Evolutionary conservation across 2,113 vertebrate genomes (phyloP).

Genomic region (Hippolais icterina): DNA sequence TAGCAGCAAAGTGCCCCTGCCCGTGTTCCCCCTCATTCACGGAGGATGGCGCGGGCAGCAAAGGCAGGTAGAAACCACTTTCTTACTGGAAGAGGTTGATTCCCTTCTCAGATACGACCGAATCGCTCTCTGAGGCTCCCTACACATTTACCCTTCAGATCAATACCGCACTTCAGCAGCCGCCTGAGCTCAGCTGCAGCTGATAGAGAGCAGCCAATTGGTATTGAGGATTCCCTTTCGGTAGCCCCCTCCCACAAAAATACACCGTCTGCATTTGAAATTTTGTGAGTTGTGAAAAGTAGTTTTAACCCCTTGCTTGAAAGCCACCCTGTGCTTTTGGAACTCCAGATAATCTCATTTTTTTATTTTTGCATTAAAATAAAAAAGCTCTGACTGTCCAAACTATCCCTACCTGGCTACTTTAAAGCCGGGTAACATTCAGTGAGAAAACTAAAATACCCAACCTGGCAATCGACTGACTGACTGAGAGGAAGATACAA

Average conservation of each 20-base stretch:
- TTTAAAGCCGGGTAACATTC: neutral
- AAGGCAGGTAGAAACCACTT: slow-evolving; percentile 53
- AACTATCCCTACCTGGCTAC: neutral
- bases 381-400: neutral
- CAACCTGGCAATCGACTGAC: neutral
- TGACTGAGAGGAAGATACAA: neutral
- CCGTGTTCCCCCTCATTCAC: neutral
- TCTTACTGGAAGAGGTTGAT: slow-evolving; percentile 61
- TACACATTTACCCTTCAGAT: slow-evolving; percentile 70
- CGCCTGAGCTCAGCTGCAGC: slow-evolving; percentile 69
- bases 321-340: neutral
- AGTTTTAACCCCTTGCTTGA: slow-evolving; percentile 52
- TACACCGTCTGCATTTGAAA: slow-evolving; percentile 59
- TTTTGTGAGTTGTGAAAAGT: slow-evolving; percentile 68
- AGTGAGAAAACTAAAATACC: neutral
- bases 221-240: slow-evolving; percentile 62
- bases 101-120: slow-evolving; percentile 56
- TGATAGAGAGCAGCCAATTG: slow-evolving; percentile 73
- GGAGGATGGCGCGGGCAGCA: neutral
- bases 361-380: neutral
- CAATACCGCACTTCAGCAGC: slow-evolving; percentile 65
- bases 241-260: slow-evolving; percentile 73
- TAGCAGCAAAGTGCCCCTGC: neutral
- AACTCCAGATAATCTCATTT: neutral
- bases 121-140: slow-evolving; percentile 40